These are phyloP conservation scores for Cebuella pygmaea DNA, from an alignment of 2,797 vertebrate species.

Conservation along the genomic window DNA sequence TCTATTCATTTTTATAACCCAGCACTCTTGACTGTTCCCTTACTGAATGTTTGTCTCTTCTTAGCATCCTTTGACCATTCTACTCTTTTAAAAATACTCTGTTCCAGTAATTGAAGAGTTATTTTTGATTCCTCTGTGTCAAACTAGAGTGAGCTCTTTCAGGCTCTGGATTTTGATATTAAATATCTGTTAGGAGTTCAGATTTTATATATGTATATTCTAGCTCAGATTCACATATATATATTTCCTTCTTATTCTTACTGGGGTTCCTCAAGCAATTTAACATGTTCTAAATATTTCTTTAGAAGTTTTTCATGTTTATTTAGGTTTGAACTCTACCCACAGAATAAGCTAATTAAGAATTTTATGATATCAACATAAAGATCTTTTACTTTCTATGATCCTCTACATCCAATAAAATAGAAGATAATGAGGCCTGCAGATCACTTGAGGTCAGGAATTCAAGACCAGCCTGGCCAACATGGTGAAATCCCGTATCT, in stretches of 20 bases:
- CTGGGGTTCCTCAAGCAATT: background rate
- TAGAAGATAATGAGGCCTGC: too few relatives aligned
- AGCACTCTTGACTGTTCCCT: background rate
- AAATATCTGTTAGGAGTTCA: background rate
- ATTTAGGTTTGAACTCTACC: background rate
- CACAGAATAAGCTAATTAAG: background rate
- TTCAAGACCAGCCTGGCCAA: too few relatives aligned
- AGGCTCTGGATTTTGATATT: background rate
- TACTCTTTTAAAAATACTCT: background rate
- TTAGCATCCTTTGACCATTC: background rate
- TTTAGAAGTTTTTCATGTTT: background rate
- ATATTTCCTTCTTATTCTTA: background rate
- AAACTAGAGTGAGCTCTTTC: background rate
- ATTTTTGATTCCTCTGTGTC: background rate
- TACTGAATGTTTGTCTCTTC: background rate
- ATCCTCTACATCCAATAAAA: background rate
- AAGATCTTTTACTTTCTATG: background rate
- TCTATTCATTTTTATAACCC: background rate
- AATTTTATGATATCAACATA: background rate
- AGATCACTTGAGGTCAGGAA: too few relatives aligned
- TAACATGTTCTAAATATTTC: background rate
- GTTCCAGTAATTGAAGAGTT: background rate
- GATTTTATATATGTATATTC: background rate
- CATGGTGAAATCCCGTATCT: too few relatives aligned
- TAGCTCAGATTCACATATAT: background rate